Base-by-base conservation (phyloP, 2,113 vertebrate species). In the Catharus minimus region DNA sequence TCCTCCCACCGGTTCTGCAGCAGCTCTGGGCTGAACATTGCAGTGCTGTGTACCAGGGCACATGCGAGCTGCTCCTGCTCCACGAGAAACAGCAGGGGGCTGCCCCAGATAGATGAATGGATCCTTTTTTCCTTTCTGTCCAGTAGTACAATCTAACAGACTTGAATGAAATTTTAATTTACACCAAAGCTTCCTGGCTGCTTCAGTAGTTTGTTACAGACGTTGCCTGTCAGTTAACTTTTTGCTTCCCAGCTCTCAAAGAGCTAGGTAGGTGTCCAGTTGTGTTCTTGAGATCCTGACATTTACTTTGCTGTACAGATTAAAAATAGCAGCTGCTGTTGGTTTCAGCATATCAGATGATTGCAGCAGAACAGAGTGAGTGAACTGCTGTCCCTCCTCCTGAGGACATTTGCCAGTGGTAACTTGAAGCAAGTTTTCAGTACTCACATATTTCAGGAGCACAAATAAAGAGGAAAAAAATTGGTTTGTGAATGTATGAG, bases 311-410 rank as follows among this genome's bases (percentile, higher is more conserved):
- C 61, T 43, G 33, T 36, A 10, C 72, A 57, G 55, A 86, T 55
- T 91, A 92, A 95, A 96, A 96, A 94, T 89, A 96, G 94, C 92
- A 85, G 93, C 90, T 78, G 91, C 78, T 88, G 62, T 75, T 82
- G 72, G 18, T 86, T 82, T 78, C 75, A 47, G 81, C 7, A 0
- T 72, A 89, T 94, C 44, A 28, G 47, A 41, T 94, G 82, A 55
- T 80, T 50, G 85, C 50, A 69, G 90, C 39, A 75, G 47, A 66
- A 66, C 55, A 60, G 49, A 62, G 72, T 0, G 0, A 65, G 55
- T 64, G 58, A 41, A 62, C 82, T 90, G 78, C 55, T 69, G n/a
- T 43, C 76, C 43, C 80, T 78, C 79, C 61, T 92, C 75, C 58
- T 28, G 46, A 89, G 79, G 75, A 75, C 66, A 18, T 79, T 89